Percentiles rank a stretch among this genome's conserved stretches.
Conservation (phyloP, 1,140 invertebrate genomes). For the fruit fly (Drosophila melanogaster) region DNA sequence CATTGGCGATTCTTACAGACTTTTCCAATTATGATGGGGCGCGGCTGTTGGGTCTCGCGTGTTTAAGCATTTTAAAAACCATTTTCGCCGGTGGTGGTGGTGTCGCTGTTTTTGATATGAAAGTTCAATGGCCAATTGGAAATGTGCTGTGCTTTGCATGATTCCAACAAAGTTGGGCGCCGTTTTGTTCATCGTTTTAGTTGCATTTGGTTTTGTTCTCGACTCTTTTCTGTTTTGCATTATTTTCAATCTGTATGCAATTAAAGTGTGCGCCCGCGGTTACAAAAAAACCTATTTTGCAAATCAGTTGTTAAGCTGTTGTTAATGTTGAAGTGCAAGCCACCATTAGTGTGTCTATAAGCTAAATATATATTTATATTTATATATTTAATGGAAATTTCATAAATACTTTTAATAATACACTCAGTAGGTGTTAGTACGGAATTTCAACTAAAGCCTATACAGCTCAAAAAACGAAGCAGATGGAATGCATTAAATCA, state of each 20-base stretch:
- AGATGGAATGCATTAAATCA: not conserved
- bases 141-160: constrained; percentile 55
- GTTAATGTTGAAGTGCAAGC: constrained; percentile 6
- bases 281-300: constrained; percentile 18
- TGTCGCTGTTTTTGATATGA: constrained; percentile 59
- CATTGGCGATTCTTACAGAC: constrained; percentile 40
- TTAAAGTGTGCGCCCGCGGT: constrained; percentile 34
- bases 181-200: constrained; percentile 40
- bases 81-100: constrained; percentile 46
- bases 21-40: constrained; percentile 57
- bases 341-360: no score
- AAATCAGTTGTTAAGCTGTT: constrained; percentile 2
- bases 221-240: constrained; percentile 8
- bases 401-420: no score
- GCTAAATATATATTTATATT: no score
- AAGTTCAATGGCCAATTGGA: constrained; percentile 77
- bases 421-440: no score
- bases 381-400: no score
- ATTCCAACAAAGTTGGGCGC: constrained; percentile 37
- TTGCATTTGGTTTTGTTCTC: constrained; percentile 28
- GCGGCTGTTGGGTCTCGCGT: constrained; percentile 59
- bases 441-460: not conserved
- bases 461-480: not conserved
- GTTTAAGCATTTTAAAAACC: constrained; percentile 64
- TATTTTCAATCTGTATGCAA: constrained; percentile 35